Conservation (phyloP, 2,113 vertebrate genomes). For the Echinops telfairi region DNA sequence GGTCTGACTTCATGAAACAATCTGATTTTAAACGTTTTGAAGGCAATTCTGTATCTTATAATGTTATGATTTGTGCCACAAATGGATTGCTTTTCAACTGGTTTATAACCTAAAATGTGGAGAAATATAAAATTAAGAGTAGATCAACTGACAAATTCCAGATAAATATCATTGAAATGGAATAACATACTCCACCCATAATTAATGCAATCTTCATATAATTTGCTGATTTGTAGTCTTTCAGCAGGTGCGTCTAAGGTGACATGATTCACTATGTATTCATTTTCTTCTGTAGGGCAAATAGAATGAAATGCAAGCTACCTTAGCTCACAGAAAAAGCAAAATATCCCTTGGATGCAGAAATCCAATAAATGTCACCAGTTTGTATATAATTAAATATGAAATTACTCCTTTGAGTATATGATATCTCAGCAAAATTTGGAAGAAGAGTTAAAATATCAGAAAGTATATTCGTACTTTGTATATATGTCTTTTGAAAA, state of each 20-base stretch:
- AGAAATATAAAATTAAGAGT: constrained; percentile 35
- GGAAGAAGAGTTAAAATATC: background rate
- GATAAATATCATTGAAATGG: constrained; percentile 53
- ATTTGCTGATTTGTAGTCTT: constrained; percentile 75
- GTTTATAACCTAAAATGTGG: constrained; percentile 6
- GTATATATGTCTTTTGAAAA: background rate
- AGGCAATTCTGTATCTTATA: background rate
- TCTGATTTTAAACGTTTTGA: constrained; percentile 1
- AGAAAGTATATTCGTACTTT: background rate
- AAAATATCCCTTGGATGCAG: constrained; percentile 37
- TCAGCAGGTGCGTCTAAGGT: constrained; percentile 44
- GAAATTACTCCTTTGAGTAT: constrained; percentile 3
- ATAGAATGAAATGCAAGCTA: constrained; percentile 58
- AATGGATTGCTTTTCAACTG: background rate
- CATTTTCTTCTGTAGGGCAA: constrained; percentile 77
- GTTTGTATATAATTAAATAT: background rate
- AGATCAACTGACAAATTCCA: constrained; percentile 42
- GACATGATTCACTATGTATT: constrained; percentile 73
- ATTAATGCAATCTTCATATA: constrained; percentile 77
- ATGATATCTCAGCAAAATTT: constrained; percentile 5
- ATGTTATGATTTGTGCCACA: background rate
- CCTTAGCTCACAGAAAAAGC: background rate
- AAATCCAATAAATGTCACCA: background rate
- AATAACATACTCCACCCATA: constrained; percentile 72
- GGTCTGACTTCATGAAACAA: background rate